phyloP scores from a whole-genome alignment of 1,140 invertebrate species.

The Philaenus spumarius region DNA sequence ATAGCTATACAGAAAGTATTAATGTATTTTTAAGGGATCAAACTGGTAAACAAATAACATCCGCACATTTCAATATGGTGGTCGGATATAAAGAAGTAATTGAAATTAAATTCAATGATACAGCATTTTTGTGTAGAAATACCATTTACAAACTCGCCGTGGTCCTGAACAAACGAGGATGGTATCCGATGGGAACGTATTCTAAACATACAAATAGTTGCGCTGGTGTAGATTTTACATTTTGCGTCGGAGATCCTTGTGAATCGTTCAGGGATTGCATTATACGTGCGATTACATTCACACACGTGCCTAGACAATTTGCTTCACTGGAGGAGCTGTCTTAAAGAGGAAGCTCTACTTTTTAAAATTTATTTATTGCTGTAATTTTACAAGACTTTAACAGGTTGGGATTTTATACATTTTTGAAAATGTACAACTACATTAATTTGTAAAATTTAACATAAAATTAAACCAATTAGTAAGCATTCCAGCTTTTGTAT shows the following conservation, averaged over 20 bases:
- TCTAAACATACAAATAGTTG: slow-evolving; percentile 47
- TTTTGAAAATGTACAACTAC: too few relatives aligned
- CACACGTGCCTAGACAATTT: background rate
- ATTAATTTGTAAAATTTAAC: too few relatives aligned
- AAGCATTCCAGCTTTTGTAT: too few relatives aligned
- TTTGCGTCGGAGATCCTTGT: slow-evolving; percentile 56
- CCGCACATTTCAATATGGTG: slow-evolving; percentile 36
- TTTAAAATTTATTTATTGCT: too few relatives aligned
- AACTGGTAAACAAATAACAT: slow-evolving; percentile 34
- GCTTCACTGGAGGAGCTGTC: too few relatives aligned
- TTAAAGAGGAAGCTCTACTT: too few relatives aligned
- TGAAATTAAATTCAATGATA: slow-evolving; percentile 70
- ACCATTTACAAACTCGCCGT: slow-evolving; percentile 74
- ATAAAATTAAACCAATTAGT: too few relatives aligned
- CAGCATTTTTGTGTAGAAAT: slow-evolving; percentile 39
- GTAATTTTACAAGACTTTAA: too few relatives aligned
- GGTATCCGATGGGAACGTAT: slow-evolving; percentile 66
- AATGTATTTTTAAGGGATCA: slow-evolving; percentile 35
- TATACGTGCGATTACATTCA: slow-evolving; percentile 66
- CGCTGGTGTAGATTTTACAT: slow-evolving; percentile 63
- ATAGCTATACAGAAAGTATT: slow-evolving; percentile 39
- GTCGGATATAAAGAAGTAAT: slow-evolving; percentile 54
- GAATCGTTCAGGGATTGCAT: slow-evolving; percentile 64
- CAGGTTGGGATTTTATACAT: too few relatives aligned
- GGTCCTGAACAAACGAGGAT: slow-evolving; percentile 69